phyloP scores from a whole-genome alignment of 2,797 vertebrate genomes.

The Peromyscus eremicus region DNA sequence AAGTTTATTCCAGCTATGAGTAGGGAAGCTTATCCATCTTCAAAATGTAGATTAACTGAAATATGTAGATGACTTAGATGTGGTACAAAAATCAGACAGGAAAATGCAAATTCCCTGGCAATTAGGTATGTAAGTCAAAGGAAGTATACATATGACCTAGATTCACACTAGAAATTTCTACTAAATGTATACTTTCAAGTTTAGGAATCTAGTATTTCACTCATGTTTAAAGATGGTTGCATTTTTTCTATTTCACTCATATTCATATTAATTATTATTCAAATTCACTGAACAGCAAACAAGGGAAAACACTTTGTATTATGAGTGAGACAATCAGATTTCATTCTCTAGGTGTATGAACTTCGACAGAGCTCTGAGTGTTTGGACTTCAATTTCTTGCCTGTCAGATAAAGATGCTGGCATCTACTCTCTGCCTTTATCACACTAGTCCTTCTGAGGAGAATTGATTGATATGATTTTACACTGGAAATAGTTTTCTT shows the following conservation, averaged over 20 bases:
- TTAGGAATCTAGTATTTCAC: conserved; percentile 58
- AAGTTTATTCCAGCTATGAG: conserved; percentile 69
- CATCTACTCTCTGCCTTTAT: background rate
- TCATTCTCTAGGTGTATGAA: background rate
- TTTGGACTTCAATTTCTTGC: background rate
- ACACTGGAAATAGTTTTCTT: background rate
- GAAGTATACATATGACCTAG: conserved; percentile 73
- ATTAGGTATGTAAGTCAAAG: conserved; percentile 78
- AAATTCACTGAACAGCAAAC: conserved; percentile 35
- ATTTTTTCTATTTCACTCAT: background rate
- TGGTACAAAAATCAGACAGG: conserved; percentile 65
- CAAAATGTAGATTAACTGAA: conserved; percentile 59
- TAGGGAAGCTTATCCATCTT: conserved; percentile 59
- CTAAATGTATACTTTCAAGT: conserved; percentile 72
- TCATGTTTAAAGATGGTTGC: conserved; percentile 56
- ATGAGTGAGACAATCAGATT: background rate
- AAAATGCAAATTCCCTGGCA: conserved; percentile 75
- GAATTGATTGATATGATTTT: background rate
- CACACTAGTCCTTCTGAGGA: background rate
- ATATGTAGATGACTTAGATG: conserved; percentile 66
- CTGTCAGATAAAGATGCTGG: background rate
- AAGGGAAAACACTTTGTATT: background rate
- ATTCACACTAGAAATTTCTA: conserved; percentile 67
- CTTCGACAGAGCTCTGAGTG: background rate
- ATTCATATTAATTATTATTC: conserved; percentile 42